Conservation (phyloP, 2,888 invertebrate genomes). For the Isoperla grammatica region DNA sequence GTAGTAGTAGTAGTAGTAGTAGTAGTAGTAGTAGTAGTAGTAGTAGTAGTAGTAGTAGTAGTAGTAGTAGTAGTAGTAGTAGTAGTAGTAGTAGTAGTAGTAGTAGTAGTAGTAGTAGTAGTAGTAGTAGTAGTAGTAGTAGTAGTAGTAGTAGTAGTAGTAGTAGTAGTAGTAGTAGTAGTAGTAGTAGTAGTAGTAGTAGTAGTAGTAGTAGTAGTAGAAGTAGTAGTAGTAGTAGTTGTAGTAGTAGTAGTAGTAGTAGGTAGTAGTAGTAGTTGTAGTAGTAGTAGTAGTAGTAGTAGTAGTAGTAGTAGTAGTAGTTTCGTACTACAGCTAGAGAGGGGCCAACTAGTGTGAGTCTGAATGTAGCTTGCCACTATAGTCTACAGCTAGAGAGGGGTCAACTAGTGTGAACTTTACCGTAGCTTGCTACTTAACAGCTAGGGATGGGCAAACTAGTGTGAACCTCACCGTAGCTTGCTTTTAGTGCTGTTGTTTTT, state of each 20-base stretch:
- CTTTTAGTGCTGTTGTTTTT: conserved; percentile 18
- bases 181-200: conserved; percentile 3
- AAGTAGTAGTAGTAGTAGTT: neutral
- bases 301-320: conserved; percentile 1
- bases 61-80: conserved; percentile 1
- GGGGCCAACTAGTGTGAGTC: too few species aligned
- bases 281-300: neutral
- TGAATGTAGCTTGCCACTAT: too few species aligned
- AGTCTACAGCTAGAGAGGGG: too few species aligned
- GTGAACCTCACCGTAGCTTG: conserved; percentile 1
- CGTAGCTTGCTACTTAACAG: too few species aligned
- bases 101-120: conserved; percentile 1
- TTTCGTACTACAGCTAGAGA: too few species aligned
- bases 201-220: neutral
- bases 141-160: neutral
- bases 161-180: neutral
- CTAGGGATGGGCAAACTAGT: too few species aligned
- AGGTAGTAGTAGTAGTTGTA: conserved; percentile 2
- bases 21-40: neutral
- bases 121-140: conserved; percentile 1
- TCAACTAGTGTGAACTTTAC: too few species aligned
- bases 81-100: neutral
- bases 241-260: too few species aligned
- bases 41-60: neutral
- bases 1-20: neutral